Percentiles rank a stretch among this genome's conserved stretches.
These are phyloP conservation scores for Salvelinus fontinalis DNA, from an alignment of 2,113 vertebrate genomes.

Conservation along the genomic window DNA sequence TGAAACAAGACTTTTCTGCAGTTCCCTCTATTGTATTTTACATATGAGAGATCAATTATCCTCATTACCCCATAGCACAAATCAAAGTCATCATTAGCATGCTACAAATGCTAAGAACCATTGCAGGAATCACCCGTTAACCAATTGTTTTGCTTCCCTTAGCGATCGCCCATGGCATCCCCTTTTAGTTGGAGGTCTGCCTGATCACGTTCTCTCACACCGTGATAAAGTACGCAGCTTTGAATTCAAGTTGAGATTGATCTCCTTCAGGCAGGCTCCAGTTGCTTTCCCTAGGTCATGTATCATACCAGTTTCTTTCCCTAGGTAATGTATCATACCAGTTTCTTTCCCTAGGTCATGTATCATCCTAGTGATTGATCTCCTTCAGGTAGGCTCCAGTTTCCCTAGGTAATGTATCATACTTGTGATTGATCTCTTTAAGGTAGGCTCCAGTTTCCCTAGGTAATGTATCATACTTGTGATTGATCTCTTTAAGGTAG, in stretches of 20 bases:
- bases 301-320: slow-evolving; percentile 16
- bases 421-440: no score
- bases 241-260: slow-evolving; percentile 56
- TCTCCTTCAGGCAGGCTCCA: slow-evolving; percentile 35
- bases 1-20: no score
- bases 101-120: not conserved
- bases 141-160: slow-evolving; percentile 1
- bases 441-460: no score
- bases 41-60: no score
- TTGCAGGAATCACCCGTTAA: slow-evolving; percentile 28
- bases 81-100: slow-evolving; percentile 32
- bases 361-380: no score
- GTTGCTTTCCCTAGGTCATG: slow-evolving; percentile 20
- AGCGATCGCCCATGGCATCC: slow-evolving; percentile 12
- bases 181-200: slow-evolving; percentile 32
- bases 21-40: not conserved
- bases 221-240: slow-evolving; percentile 46
- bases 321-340: slow-evolving; percentile 10
- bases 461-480: no score
- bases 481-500: no score
- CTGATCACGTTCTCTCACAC: slow-evolving; percentile 33
- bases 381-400: no score
- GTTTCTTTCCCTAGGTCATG: slow-evolving; percentile 16
- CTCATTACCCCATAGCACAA: not conserved
- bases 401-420: no score